phyloP scores from a whole-genome alignment of 2,113 vertebrate genomes.

The Corvus hawaiiensis region DNA sequence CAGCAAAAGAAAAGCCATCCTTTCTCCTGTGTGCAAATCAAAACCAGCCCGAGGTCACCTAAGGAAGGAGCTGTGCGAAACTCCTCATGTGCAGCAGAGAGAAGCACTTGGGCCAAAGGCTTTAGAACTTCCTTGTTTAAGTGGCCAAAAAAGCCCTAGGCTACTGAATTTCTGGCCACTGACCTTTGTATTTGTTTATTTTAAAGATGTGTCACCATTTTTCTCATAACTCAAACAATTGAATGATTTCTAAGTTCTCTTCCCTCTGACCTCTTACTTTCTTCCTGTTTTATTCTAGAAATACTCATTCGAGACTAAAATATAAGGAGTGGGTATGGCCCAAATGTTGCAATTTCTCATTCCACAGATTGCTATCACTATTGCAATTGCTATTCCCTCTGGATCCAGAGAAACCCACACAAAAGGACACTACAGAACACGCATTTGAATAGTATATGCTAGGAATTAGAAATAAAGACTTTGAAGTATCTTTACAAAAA shows the following conservation, averaged over 20 bases:
- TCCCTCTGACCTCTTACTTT: not conserved
- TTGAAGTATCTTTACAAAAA: not conserved
- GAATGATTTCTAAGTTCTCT: constrained; percentile 12
- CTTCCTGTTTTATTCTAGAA: constrained; percentile 17
- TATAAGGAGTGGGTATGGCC: not conserved
- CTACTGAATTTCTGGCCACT: not conserved
- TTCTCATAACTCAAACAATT: not conserved
- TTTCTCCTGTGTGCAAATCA: not conserved
- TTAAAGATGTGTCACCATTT: not conserved
- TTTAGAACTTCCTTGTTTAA: not conserved
- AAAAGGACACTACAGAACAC: constrained; percentile 3
- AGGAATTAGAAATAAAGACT: not conserved
- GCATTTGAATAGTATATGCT: not conserved
- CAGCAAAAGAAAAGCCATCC: not conserved
- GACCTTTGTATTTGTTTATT: not conserved
- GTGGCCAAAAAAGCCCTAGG: not conserved
- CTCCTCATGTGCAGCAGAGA: not conserved
- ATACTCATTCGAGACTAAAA: constrained; percentile 10
- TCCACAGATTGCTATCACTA: constrained; percentile 32
- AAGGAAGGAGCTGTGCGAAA: not conserved
- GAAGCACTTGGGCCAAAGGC: not conserved
- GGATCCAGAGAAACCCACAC: not conserved
- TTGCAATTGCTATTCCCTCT: constrained; percentile 8
- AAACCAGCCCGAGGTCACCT: not conserved
- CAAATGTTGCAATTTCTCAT: constrained; percentile 46